Percentiles rank a stretch among this genome's conserved stretches.
These are phyloP conservation scores for Protobothrops mucrosquamatus DNA, from an alignment of 2,113 vertebrate genomes.

Conservation along the genomic window DNA sequence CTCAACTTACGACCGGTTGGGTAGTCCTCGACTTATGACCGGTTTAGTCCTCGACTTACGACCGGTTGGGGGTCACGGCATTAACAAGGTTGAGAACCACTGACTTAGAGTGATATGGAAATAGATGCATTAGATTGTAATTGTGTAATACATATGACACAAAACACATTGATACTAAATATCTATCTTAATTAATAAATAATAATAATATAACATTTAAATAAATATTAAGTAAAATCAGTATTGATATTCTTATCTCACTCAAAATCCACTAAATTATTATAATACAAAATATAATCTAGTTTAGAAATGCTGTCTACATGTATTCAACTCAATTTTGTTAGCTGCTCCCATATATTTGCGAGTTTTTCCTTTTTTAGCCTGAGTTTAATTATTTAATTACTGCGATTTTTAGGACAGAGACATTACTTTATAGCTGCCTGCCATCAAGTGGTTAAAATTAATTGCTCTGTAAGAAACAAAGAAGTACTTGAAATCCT, in stretches of 20 bases:
- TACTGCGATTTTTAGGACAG: neutral
- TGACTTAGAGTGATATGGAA: slow-evolving; percentile 1
- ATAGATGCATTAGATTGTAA: neutral
- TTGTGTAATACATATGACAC: neutral
- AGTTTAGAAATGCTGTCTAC: neutral
- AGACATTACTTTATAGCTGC: neutral
- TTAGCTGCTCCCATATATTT: neutral
- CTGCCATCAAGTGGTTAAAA: neutral
- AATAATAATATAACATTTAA: neutral
- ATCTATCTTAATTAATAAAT: neutral
- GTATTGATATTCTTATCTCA: neutral
- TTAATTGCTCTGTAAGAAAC: neutral
- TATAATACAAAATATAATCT: neutral
- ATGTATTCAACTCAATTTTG: slow-evolving; percentile 16
- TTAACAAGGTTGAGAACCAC: too few species aligned
- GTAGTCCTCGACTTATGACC: too few species aligned
- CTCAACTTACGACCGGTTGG: too few species aligned
- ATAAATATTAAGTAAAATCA: neutral
- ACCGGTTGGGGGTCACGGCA: too few species aligned
- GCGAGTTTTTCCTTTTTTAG: neutral
- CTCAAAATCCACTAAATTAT: slow-evolving; percentile 10
- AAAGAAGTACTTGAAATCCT: neutral
- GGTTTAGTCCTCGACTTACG: too few species aligned
- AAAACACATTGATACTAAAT: neutral
- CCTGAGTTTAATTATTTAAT: neutral